Evolutionary conservation across 2,113 vertebrate genomes (phyloP), one percentile per base, ranked within the genome.

Genomic region (Pelecanoides urinatrix): DNA sequence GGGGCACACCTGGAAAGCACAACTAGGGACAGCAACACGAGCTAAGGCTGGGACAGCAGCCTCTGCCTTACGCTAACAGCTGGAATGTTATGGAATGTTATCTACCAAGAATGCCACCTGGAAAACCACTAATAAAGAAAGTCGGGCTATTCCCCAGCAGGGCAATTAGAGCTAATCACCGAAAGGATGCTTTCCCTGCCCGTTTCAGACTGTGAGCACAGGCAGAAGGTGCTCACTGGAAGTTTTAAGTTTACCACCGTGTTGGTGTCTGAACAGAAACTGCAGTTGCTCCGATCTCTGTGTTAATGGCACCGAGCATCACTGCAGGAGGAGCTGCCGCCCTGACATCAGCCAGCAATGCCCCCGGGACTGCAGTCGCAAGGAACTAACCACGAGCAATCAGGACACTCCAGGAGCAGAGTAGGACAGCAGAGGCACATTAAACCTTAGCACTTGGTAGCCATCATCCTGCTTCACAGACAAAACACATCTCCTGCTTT

Each of bases 11-110:
- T 0, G 30, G 44, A 55, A 67, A 44, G 30, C 55, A 17, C 34
- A 32, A 0, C 7, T 11, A 40, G 25, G 1, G 12, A 34, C 15
- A 49, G 2, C 74, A 87, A 4, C 45, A 17, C 0, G 1, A 85
- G 50, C 29, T 6, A 3, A 16, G 17, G 4, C 58, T 76, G 85
- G 2, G 0, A 61, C 61, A 71, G 50, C 81, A 72, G 67, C 72
- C 18, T 59, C 68, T 76, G 63, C 68, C 76, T 84, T 36, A 1
- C 2, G 4, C 47, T 15, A 17, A 38, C 38, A 16, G 7, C 79
- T 44, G 5, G 0, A 44, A 88, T n/a, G n/a, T n/a, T n/a, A n/a
- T n/a, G n/a, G n/a, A n/a, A n/a, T n/a, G 16, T 76, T 29, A 79
- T 38, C 72, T 11, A 65, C 32, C 44, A 10, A 32, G 80, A 80